Evolutionary conservation across 1,140 invertebrate genomes (phyloP), one percentile per base, ranked within the genome.

Genomic region (Drosophila arawakana): DNA sequence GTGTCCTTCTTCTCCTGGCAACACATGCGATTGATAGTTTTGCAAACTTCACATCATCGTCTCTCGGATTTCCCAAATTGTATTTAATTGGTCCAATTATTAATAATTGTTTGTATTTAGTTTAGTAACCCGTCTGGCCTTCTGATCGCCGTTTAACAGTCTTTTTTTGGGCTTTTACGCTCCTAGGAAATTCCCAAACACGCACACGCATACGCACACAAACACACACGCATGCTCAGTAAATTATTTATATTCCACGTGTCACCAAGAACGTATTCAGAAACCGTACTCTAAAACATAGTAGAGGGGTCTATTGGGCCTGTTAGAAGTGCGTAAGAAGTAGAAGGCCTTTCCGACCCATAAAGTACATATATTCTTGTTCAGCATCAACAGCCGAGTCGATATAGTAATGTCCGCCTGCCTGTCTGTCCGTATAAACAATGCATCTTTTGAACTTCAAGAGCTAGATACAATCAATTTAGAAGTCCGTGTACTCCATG

Each of bases 81-180:
- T 58, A 88, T 80, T 88, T 86, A 86, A 88, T 86, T 79, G 76
- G 59, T 18, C 62, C 62, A 88, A 88, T 88, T 82, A 82, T 71
- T 54, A 61, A 77, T 82, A 78, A 41, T 75, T 30, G 6, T 30
- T 30, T 6, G 6, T 5, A 30, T 5, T 30, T 30, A 30, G 25
- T 30, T 30, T 75, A 65, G 55, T 30, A 15, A 41, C 4, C 34
- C 50, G 41, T 25, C 34, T 60, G 41, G 15, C 49, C 7, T 30
- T 30, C 7, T 30, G 4, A 37, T 13, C 11, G n/a, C 39, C 49
- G 59, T 37, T 13, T 11, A 15, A 1, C 34, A 8, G 13, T 30
- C 25, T 5, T 30, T 30, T 61, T 60, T 68, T 25, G 30, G 18
- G 30, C 9, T 9, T 65, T 34, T 4, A 13, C 37, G 66, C 15